phyloP scores from a whole-genome alignment of 2,888 invertebrate genomes.

The Clanis bilineata region DNA sequence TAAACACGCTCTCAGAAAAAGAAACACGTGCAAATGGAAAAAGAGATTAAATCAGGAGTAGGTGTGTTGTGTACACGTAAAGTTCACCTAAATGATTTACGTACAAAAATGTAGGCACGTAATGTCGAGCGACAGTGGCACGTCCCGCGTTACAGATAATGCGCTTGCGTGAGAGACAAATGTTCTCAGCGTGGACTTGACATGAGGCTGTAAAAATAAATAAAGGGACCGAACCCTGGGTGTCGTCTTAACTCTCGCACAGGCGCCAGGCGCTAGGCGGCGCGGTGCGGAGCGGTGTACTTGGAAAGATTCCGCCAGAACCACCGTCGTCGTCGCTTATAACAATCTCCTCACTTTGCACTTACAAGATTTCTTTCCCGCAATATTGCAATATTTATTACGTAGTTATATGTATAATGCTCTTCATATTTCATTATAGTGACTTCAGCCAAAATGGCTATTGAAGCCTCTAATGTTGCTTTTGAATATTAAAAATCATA shows the following conservation, averaged over 20 bases:
- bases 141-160: conserved; percentile 57
- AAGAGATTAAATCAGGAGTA: not conserved
- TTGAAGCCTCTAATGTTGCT: not conserved
- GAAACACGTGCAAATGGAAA: not conserved
- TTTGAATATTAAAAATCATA: not conserved
- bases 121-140: conserved; percentile 50
- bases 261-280: conserved; percentile 22
- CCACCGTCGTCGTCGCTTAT: not conserved
- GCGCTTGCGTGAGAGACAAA: conserved; percentile 58
- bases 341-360: not conserved
- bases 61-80: conserved; percentile 17
- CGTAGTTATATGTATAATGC: not conserved
- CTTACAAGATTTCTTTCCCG: not conserved
- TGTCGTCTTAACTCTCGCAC: conserved; percentile 38
- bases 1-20: not conserved
- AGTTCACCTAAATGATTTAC: conserved; percentile 37
- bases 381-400: not conserved
- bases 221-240: conserved; percentile 47
- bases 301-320: too few species aligned
- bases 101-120: conserved; percentile 38
- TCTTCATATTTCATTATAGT: not conserved
- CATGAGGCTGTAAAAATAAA: conserved; percentile 64
- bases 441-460: not conserved
- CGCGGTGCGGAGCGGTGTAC: not conserved
- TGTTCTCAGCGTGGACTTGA: conserved; percentile 62